These are phyloP conservation scores for Pandion haliaetus DNA, from an alignment of 2,113 vertebrate species.

Conservation along the genomic window DNA sequence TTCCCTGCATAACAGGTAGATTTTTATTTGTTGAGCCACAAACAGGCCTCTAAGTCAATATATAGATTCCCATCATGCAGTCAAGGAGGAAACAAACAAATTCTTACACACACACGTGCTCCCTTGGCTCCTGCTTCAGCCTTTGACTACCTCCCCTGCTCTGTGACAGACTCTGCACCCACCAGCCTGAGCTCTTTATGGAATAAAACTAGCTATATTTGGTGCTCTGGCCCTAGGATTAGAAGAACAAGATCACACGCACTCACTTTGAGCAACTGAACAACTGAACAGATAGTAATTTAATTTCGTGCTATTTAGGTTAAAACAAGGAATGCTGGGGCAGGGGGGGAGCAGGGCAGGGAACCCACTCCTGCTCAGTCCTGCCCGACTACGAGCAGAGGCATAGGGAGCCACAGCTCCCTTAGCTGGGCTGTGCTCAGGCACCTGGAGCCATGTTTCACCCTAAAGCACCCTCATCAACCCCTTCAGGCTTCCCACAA, in stretches of 20 bases:
- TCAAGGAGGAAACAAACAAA: neutral
- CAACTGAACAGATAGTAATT: neutral
- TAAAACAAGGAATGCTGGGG: neutral
- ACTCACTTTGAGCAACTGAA: neutral
- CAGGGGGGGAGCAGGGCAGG: too few species aligned
- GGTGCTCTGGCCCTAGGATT: neutral
- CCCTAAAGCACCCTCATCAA: neutral
- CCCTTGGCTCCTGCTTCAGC: neutral
- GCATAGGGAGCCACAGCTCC: neutral
- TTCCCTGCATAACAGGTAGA: neutral
- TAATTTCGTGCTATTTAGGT: neutral
- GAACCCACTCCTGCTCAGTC: neutral
- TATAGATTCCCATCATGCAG: neutral
- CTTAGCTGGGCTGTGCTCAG: neutral
- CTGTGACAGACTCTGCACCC: rapidly evolving
- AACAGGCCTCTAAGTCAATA: constrained; percentile 7
- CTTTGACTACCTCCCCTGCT: neutral
- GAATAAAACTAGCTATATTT: neutral
- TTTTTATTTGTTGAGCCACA: neutral
- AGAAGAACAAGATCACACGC: neutral
- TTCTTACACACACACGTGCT: neutral
- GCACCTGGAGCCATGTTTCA: neutral
- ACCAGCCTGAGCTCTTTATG: neutral
- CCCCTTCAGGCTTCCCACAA: neutral
- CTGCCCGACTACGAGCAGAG: neutral